phyloP scores from a whole-genome alignment of 2,113 vertebrate species.

The Halcyon senegalensis region DNA sequence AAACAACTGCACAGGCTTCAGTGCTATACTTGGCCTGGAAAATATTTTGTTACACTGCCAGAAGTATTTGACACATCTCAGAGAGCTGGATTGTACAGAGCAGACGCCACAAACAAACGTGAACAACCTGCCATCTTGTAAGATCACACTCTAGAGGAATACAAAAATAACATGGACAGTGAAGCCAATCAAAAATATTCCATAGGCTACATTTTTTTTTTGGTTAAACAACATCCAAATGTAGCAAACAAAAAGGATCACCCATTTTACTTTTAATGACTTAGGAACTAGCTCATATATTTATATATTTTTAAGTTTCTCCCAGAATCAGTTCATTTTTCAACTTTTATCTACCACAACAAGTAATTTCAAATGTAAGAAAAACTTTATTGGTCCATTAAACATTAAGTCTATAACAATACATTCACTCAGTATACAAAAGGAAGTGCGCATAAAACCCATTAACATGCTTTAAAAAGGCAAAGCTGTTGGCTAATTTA shows the following conservation, averaged over 20 bases:
- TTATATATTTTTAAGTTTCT: neutral
- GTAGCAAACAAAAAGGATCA: neutral
- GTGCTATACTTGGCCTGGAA: neutral
- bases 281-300: neutral
- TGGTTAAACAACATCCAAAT: neutral
- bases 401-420: conserved; percentile 52
- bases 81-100: neutral
- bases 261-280: neutral
- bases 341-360: neutral
- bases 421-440: conserved; percentile 64
- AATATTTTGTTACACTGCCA: neutral
- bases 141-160: neutral
- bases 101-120: neutral
- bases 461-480: conserved; percentile 60
- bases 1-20: neutral
- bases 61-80: neutral
- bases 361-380: conserved; percentile 54
- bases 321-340: neutral
- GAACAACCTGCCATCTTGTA: neutral
- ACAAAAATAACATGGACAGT: neutral
- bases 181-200: neutral
- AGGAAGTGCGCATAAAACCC: conserved; percentile 50
- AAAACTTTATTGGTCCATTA: conserved; percentile 71
- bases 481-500: conserved; percentile 27
- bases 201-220: neutral